These are phyloP conservation scores for Drosophila putrida DNA, from an alignment of 2,888 invertebrate species.

Conservation along the genomic window DNA sequence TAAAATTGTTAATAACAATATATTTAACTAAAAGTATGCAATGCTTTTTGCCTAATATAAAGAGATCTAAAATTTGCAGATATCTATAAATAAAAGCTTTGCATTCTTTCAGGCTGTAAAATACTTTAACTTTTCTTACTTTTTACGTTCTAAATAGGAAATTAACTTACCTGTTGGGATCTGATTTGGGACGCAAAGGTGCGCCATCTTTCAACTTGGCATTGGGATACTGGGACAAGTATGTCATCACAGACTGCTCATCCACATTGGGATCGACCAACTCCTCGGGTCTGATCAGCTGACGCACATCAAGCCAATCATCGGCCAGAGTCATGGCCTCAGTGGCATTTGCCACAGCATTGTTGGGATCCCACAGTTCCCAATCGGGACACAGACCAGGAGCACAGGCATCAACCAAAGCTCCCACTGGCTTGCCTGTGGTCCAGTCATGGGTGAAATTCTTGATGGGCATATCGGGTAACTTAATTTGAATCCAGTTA, in stretches of 20 bases:
- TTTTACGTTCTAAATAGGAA: neutral
- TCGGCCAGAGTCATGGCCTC: slow-evolving; percentile 96
- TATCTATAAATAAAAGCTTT: neutral
- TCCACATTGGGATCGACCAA: slow-evolving; percentile 96
- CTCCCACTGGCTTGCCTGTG: slow-evolving; percentile 94
- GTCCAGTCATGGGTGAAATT: slow-evolving; percentile 97
- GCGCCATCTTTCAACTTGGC: slow-evolving; percentile 93
- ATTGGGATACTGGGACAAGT: slow-evolving; percentile 95
- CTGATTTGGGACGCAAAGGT: slow-evolving; percentile 91
- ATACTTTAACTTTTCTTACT: neutral
- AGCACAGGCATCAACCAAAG: slow-evolving; percentile 94
- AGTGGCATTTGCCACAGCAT: slow-evolving; percentile 93
- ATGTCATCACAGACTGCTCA: slow-evolving; percentile 97
- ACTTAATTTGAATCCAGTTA: slow-evolving; percentile 94
- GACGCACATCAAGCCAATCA: slow-evolving; percentile 94
- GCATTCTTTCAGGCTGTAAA: slow-evolving; percentile 13
- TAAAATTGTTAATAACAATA: neutral
- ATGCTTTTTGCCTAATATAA: neutral
- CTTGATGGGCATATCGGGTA: slow-evolving; percentile 92
- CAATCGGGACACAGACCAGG: slow-evolving; percentile 96
- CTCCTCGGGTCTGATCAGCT: slow-evolving; percentile 95
- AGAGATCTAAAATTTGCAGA: slow-evolving; percentile 33
- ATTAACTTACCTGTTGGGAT: slow-evolving; percentile 89
- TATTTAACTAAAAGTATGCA: neutral
- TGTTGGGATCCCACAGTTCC: slow-evolving; percentile 93